Evolutionary conservation across 2,797 vertebrate genomes (phyloP).

Genomic region (Rhabdomys pumilio): DNA sequence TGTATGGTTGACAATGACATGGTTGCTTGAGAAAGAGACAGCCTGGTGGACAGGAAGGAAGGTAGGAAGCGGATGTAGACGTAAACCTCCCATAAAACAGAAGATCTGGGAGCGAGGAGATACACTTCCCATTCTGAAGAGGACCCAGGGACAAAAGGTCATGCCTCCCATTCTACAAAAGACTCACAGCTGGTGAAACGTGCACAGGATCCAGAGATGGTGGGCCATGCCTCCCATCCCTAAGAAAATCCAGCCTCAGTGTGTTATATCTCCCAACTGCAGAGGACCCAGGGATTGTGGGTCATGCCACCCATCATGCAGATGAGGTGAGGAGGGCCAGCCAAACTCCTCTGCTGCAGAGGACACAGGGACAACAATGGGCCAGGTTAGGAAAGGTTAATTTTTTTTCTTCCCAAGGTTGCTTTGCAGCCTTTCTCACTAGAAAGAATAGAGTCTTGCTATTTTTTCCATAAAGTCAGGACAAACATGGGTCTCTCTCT

Average conservation of each 20-base stretch:
- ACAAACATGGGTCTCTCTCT: not conserved
- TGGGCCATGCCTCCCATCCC: not conserved
- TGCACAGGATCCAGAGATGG: not conserved
- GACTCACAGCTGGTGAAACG: not conserved
- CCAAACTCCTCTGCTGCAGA: not conserved
- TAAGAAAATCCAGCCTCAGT: not conserved
- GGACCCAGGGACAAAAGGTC: not conserved
- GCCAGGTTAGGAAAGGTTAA: not conserved
- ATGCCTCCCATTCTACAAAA: not conserved
- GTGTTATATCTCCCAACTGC: not conserved
- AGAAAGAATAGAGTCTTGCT: not conserved
- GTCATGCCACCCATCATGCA: not conserved
- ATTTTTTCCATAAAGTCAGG: slow-evolving; percentile 38
- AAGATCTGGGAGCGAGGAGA: not conserved
- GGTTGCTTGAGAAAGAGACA: not conserved
- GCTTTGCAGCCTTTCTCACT: not conserved
- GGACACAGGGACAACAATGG: not conserved
- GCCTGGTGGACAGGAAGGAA: not conserved
- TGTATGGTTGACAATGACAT: rapidly evolving
- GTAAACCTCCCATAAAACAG: not conserved
- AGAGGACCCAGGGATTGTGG: not conserved
- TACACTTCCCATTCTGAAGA: not conserved
- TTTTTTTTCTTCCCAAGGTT: not conserved
- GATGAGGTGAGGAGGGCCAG: not conserved
- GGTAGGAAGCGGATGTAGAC: no score